Evolutionary conservation across 1,140 invertebrate genomes (phyloP).

Genomic region (Tetramorium simillimum): DNA sequence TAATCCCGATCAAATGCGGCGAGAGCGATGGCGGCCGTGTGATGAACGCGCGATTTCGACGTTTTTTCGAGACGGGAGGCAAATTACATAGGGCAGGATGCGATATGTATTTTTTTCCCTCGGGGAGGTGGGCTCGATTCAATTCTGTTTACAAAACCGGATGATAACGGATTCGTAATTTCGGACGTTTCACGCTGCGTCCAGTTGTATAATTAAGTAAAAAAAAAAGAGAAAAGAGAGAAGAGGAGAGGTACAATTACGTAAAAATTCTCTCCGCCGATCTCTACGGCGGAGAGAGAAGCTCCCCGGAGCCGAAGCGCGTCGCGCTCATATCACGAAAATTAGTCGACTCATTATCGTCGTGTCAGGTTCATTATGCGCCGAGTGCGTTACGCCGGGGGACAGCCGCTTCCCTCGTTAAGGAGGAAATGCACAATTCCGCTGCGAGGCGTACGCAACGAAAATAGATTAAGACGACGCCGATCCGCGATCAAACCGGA

Average conservation of each 20-base stretch:
- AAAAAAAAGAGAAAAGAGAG: background rate
- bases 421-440: slow-evolving; percentile 50
- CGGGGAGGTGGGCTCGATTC: background rate
- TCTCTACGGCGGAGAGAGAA: background rate
- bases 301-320: background rate
- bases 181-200: background rate
- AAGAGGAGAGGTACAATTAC: background rate
- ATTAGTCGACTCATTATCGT: slow-evolving; percentile 71
- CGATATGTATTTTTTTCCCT: background rate
- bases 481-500: slow-evolving; percentile 63
- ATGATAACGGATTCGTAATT: background rate
- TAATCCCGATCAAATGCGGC: background rate
- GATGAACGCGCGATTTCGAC: background rate
- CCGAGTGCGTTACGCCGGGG: slow-evolving; percentile 33
- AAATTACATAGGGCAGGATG: background rate
- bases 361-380: slow-evolving; percentile 71
- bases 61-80: background rate
- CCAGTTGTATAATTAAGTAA: slow-evolving; percentile 7
- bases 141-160: slow-evolving; percentile 5
- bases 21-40: background rate
- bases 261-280: slow-evolving; percentile 4
- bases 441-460: slow-evolving; percentile 47
- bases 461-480: slow-evolving; percentile 63
- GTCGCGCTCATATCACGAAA: slow-evolving; percentile 47
- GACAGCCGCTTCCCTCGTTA: slow-evolving; percentile 45